These are phyloP conservation scores for Synaphobranchus kaupii DNA, from an alignment of 2,797 vertebrate species.

Conservation along the genomic window DNA sequence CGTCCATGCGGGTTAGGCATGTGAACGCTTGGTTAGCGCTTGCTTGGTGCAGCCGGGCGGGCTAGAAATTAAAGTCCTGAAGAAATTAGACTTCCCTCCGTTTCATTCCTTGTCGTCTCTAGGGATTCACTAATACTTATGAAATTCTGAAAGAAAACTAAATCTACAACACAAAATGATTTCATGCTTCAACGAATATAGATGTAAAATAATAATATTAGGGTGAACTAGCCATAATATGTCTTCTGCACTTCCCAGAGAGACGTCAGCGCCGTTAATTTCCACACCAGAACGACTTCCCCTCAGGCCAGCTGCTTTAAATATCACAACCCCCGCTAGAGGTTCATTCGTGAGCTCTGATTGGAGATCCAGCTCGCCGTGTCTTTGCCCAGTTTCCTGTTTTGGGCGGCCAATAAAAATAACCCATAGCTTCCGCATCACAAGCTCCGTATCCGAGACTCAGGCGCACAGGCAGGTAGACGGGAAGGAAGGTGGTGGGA, in stretches of 20 bases:
- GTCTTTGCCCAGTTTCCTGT: conserved; percentile 19
- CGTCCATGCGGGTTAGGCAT: too few species aligned
- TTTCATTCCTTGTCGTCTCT: background rate
- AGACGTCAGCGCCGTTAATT: background rate
- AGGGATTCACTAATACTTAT: background rate
- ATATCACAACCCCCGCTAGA: conserved; percentile 25
- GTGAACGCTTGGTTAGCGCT: background rate
- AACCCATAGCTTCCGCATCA: conserved; percentile 27
- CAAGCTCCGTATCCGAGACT: background rate
- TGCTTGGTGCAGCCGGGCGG: background rate
- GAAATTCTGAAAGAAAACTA: background rate
- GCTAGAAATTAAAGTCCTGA: too few species aligned
- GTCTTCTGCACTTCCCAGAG: background rate
- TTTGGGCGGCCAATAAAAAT: conserved; percentile 32
- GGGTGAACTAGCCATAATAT: background rate
- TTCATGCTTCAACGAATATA: background rate
- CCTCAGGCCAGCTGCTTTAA: conserved; percentile 38
- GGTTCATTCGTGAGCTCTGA: conserved; percentile 33
- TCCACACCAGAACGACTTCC: background rate
- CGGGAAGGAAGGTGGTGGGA: background rate
- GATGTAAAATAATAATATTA: background rate
- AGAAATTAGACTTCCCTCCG: background rate
- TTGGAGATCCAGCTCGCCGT: conserved; percentile 27
- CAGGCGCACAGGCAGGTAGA: background rate
- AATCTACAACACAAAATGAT: background rate